A percentile compares a stretch with the other conserved stretches of the same genome.
Conservation (phyloP, 2,888 invertebrate species). For the Standfussiana lucernea region DNA sequence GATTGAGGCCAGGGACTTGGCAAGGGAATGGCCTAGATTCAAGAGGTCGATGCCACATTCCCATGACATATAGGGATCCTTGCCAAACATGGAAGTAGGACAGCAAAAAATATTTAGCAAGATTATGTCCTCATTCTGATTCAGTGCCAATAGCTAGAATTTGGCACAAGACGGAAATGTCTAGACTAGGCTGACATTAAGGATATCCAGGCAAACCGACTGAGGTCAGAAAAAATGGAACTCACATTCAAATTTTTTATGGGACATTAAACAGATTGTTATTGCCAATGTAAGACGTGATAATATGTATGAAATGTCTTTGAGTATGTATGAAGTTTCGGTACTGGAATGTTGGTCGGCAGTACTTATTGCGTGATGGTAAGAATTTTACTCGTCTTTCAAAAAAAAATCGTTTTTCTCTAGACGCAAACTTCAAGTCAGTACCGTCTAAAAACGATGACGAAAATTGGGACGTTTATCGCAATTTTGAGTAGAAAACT, state of each 20-base stretch:
- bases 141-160: conserved; percentile 65
- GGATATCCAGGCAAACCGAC: conserved; percentile 18
- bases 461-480: not conserved
- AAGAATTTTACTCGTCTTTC: not conserved
- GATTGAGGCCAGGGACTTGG: conserved; percentile 37
- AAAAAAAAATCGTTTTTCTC: conserved; percentile 9
- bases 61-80: conserved; percentile 45
- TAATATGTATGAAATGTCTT: conserved; percentile 3
- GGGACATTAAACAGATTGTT: not conserved
- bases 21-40: conserved; percentile 22
- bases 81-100: conserved; percentile 66
- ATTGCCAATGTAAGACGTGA: not conserved
- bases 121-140: conserved; percentile 62
- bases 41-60: conserved; percentile 32
- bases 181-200: conserved; percentile 46
- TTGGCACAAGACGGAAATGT: conserved; percentile 59
- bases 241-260: not conserved
- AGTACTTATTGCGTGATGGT: not conserved
- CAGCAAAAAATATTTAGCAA: conserved; percentile 55
- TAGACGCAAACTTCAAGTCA: not conserved
- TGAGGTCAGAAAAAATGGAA: conserved; percentile 25
- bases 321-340: too few species aligned
- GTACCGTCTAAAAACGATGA: not conserved
- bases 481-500: not conserved
- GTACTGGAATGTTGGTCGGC: too few species aligned